A percentile compares a stretch with the other conserved stretches of the same genome.
Conservation (phyloP, 2,888 invertebrate species). For the Aromia moschata region DNA sequence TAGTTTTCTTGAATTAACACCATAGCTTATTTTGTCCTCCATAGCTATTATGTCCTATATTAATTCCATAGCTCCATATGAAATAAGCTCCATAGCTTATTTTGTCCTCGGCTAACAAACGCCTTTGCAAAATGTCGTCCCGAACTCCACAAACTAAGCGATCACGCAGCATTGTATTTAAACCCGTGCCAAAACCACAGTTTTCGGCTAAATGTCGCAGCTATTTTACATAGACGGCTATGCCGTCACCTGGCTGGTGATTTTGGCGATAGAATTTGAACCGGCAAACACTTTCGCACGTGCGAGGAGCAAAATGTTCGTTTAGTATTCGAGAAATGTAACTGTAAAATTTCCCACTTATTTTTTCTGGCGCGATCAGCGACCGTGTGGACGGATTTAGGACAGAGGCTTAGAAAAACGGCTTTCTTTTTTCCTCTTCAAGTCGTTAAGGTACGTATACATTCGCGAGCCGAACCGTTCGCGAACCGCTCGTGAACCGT, state of each 20-base stretch:
- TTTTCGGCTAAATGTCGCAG: conserved; percentile 16
- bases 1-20: no score
- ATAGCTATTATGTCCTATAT: no score
- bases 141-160: conserved; percentile 29
- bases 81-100: no score
- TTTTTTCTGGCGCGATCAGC: neutral
- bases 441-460: neutral
- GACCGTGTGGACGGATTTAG: no score
- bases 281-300: conserved; percentile 5
- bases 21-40: no score
- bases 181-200: conserved; percentile 22
- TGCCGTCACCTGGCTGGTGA: neutral
- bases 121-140: conserved; percentile 26
- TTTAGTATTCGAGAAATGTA: neutral
- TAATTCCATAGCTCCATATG: no score
- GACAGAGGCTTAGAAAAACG: conserved; percentile 10
- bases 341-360: neutral
- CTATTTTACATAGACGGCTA: conserved; percentile 1
- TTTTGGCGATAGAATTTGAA: conserved; percentile 10
- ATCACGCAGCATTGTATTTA: conserved; percentile 27
- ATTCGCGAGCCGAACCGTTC: neutral
- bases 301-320: conserved; percentile 2
- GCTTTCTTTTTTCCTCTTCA: conserved; percentile 4
- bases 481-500: no score
- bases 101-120: conserved; percentile 26